phyloP scores from a whole-genome alignment of 2,888 invertebrate species.

The Lycophotia porphyrea region DNA sequence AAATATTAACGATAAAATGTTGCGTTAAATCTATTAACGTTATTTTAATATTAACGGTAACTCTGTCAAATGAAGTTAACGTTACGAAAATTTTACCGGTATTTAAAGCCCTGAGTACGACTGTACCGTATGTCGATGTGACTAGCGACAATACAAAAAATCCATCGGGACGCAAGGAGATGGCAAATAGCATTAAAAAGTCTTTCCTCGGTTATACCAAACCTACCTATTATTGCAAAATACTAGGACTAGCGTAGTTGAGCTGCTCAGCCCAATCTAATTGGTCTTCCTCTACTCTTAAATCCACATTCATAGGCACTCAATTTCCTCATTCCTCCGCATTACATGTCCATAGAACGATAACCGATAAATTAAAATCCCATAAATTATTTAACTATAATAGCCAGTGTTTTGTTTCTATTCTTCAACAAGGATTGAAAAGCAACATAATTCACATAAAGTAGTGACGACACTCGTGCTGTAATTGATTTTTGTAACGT shows the following conservation, averaged over 20 bases:
- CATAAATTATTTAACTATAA: not conserved
- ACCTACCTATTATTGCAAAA: not conserved
- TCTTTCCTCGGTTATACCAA: not conserved
- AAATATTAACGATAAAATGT: too few relatives aligned
- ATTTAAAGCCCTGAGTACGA: too few relatives aligned
- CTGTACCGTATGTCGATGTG: not conserved
- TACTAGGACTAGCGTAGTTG: not conserved
- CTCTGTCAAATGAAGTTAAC: too few relatives aligned
- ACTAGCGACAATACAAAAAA: not conserved
- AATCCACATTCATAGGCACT: too few relatives aligned
- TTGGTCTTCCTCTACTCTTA: too few relatives aligned
- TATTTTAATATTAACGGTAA: too few relatives aligned
- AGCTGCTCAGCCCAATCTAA: too few relatives aligned
- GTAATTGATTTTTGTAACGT: slow-evolving; percentile 42
- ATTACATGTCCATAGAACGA: too few relatives aligned
- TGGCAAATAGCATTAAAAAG: not conserved
- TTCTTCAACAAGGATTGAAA: slow-evolving; percentile 6
- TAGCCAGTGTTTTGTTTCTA: not conserved
- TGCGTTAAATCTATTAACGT: too few relatives aligned
- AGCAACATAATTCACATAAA: slow-evolving; percentile 22
- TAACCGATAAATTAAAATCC: too few relatives aligned
- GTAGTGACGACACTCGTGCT: slow-evolving; percentile 8
- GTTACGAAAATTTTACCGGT: too few relatives aligned
- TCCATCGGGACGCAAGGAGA: not conserved
- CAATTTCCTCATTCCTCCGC: too few relatives aligned